Percentiles rank a stretch among this genome's conserved stretches.
Evolutionary conservation across 92 coral and sea anemone genomes (phyloP).

Genomic region (Phenganax subtilis): DNA sequence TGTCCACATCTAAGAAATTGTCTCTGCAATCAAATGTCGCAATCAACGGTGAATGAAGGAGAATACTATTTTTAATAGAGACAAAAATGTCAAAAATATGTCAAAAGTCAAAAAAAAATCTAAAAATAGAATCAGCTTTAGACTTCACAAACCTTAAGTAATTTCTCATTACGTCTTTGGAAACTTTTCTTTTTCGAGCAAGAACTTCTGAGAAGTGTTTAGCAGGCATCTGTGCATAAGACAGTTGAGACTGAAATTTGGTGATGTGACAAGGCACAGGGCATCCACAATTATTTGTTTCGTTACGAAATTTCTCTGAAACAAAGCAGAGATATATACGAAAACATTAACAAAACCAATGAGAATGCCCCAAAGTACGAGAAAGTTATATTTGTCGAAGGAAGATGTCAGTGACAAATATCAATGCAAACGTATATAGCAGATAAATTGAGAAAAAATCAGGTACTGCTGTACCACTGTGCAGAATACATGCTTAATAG

Average conservation of each 20-base stretch:
- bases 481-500: too few relatives aligned
- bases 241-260: constrained; percentile 82
- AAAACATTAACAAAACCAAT: background rate
- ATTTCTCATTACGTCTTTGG: constrained; percentile 87
- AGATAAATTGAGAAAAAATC: too few relatives aligned
- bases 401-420: too few relatives aligned
- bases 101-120: background rate
- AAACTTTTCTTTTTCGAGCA: constrained; percentile 83
- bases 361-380: too few relatives aligned
- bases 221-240: constrained; percentile 97
- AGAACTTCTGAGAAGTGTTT: constrained; percentile 96
- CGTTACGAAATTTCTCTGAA: constrained; percentile 86
- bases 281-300: constrained; percentile 90
- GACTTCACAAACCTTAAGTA: constrained; percentile 64
- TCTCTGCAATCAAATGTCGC: constrained; percentile 49
- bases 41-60: background rate
- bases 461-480: too few relatives aligned
- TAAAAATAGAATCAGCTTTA: background rate
- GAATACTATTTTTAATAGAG: background rate
- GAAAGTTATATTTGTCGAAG: too few relatives aligned
- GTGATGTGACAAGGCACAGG: constrained; percentile 98
- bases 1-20: constrained; percentile 86
- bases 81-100: background rate
- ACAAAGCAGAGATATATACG: background rate
- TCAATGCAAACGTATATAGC: too few relatives aligned